phyloP scores from a whole-genome alignment of 2,888 invertebrate genomes.

The Eupithecia dodoneata region DNA sequence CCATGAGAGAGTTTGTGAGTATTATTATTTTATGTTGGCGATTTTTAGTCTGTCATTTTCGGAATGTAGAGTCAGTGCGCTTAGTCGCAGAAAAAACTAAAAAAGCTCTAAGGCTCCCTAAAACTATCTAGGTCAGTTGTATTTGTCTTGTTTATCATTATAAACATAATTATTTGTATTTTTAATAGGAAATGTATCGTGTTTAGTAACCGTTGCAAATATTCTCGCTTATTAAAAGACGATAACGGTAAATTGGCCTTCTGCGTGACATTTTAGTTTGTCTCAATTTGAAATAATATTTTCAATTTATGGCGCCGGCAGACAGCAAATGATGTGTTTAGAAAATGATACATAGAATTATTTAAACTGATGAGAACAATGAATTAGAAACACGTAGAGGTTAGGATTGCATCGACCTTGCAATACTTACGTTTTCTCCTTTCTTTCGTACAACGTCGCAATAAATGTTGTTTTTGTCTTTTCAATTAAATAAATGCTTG shows the following conservation, averaged over 20 bases:
- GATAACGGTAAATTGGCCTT: neutral
- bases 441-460: neutral
- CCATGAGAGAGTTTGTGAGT: slow-evolving; percentile 63
- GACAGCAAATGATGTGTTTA: neutral
- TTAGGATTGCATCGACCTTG: neutral
- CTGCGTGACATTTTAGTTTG: neutral
- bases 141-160: neutral
- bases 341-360: neutral
- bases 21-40: slow-evolving; percentile 8
- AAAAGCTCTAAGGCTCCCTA: neutral
- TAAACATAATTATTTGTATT: neutral
- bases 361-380: neutral
- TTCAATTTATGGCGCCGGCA: neutral
- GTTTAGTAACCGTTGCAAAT: neutral
- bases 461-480: neutral
- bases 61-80: neutral
- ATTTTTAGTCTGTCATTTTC: neutral
- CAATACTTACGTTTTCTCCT: neutral
- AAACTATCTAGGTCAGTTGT: neutral
- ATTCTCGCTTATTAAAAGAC: neutral
- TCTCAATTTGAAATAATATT: neutral
- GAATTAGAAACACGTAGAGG: neutral
- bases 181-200: neutral
- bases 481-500: neutral
- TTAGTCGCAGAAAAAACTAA: neutral